Conservation (phyloP, 2,797 vertebrate genomes). For the Phrynocephalus vlangalii region DNA sequence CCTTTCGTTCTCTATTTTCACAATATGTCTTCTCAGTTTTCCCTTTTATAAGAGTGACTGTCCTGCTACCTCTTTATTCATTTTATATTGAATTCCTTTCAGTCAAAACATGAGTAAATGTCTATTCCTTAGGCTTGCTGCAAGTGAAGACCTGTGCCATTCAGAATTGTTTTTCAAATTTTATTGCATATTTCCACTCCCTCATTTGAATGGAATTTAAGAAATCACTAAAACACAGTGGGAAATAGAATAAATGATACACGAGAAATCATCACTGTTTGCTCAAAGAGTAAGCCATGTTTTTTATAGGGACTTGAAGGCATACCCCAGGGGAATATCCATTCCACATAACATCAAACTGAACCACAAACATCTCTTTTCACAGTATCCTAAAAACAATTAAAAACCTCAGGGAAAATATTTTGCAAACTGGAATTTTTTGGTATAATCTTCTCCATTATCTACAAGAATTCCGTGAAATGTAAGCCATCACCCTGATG, state of each 20-base stretch:
- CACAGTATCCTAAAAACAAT: constrained; percentile 31
- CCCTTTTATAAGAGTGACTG: constrained; percentile 1
- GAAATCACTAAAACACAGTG: constrained; percentile 52
- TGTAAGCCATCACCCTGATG: background rate
- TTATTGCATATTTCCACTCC: constrained; percentile 42
- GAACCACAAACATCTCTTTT: constrained; percentile 49
- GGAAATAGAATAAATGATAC: constrained; percentile 51
- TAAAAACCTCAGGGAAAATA: constrained; percentile 40
- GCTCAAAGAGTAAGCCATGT: constrained; percentile 33
- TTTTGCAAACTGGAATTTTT: constrained; percentile 28
- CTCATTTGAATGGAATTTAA: constrained; percentile 54
- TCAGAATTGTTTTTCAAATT: constrained; percentile 40
- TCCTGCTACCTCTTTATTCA: background rate
- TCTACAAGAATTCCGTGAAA: constrained; percentile 9
- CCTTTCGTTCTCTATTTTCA: background rate
- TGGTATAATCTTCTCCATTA: constrained; percentile 30
- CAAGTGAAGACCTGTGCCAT: constrained; percentile 30
- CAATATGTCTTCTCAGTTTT: background rate
- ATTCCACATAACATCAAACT: constrained; percentile 49
- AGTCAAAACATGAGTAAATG: constrained; percentile 9
- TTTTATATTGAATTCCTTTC: background rate
- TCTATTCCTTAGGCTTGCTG: constrained; percentile 23
- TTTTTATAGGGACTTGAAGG: constrained; percentile 55
- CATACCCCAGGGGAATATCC: constrained; percentile 39
- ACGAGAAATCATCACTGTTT: constrained; percentile 52